Base-by-base conservation (phyloP, 2,888 invertebrate genomes). In the Plemyria rubiginata region DNA sequence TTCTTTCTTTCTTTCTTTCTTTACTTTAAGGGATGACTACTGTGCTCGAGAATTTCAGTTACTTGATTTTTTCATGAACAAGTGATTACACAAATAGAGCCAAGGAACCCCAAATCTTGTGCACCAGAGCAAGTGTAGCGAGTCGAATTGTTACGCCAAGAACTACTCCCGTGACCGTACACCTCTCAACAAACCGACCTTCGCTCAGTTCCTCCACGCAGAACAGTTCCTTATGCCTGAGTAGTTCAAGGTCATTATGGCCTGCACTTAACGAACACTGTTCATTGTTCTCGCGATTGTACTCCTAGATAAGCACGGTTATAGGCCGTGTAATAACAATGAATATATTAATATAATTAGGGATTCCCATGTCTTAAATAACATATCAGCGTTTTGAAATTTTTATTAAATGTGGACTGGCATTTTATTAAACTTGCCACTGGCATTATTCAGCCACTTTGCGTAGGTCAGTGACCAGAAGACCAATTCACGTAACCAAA, bases 81-180 rank as follows among this genome's bases (percentile, higher is more conserved):
- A 32, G 32, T 32, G 7, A 32, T 32, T 1, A 48, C 28, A 32
- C 50, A 16, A 51, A 43, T 15, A 41, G 28, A 54, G 28, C 50
- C 48, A 16, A 55, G 60, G 60, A 57, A 50, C 57, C 56, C 65
- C 57, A 57, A 70, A 71, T 68, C 66, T 67, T 72, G 71, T 63
- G 67, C 71, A 71, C 63, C 74, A 78, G 77, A 74, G 69, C 76
- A 78, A 84, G 76, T 81, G 83, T 85, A 82, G 70, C 85, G 83
- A 76, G 76, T 76, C 80, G 80, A 73, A 70, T 73, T 71, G 82
- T 84, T 77, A 82, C 84, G 83, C 84, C 80, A 81, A 77, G 80
- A 76, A 69, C 80, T 81, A 71, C 84, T 84, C 84, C 86, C 85
- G 86, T 85, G 85, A 85, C 85, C 80, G 65, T 65, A 73, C 72